Conservation (phyloP, 2,797 vertebrate species). For the Channallabes apus region DNA sequence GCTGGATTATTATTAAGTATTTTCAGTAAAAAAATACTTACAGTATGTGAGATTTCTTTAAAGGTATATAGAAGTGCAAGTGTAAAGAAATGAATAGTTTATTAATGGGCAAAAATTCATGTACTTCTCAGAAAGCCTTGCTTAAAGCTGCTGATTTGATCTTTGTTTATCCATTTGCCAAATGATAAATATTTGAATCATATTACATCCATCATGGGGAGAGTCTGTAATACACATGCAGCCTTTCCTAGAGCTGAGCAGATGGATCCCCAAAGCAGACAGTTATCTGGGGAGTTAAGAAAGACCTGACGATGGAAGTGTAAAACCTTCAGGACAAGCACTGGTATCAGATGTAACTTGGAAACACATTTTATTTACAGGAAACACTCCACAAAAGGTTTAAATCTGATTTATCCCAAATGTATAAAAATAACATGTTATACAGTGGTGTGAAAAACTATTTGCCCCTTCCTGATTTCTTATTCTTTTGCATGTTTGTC, state of each 20-base stretch:
- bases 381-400: background rate
- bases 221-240: background rate
- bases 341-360: background rate
- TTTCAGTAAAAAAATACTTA: background rate
- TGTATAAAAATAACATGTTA: background rate
- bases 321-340: background rate
- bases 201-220: background rate
- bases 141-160: background rate
- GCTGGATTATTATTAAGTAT: background rate
- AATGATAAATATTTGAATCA: background rate
- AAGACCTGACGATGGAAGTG: background rate
- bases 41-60: background rate
- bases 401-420: background rate
- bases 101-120: background rate
- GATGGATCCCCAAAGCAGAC: background rate
- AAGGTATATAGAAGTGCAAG: background rate
- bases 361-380: background rate
- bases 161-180: background rate
- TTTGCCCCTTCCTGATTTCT: too few relatives aligned
- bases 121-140: background rate
- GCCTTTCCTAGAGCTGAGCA: background rate
- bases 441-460: too few relatives aligned
- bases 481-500: too few relatives aligned
- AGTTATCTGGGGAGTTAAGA: slow-evolving; percentile 2
- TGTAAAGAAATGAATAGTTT: background rate